A percentile compares a stretch with the other conserved stretches of the same genome.
phyloP scores from a whole-genome alignment of 2,113 vertebrate genomes.

The Platichthys stellatus region DNA sequence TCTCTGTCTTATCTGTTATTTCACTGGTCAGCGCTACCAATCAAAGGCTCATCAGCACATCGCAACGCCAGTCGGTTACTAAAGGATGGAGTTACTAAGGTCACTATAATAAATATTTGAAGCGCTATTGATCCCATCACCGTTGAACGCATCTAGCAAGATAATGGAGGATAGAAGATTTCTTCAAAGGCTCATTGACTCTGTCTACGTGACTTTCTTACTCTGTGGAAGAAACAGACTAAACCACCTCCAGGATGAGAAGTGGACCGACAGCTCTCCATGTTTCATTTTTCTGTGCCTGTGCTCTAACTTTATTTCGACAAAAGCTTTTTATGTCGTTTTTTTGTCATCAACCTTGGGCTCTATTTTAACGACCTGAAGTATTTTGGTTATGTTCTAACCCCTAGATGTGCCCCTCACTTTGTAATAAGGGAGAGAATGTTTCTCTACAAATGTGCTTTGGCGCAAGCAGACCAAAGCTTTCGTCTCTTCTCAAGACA shows the following conservation, averaged over 20 bases:
- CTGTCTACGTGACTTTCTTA: constrained; percentile 12
- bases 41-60: constrained; percentile 27
- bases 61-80: constrained; percentile 43
- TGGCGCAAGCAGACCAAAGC: no score
- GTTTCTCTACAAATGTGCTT: background rate
- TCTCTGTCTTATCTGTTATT: constrained; percentile 42
- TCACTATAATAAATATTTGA: constrained; percentile 32
- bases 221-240: constrained; percentile 22
- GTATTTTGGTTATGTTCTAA: background rate
- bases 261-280: constrained; percentile 24
- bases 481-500: no score
- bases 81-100: constrained; percentile 34
- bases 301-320: constrained; percentile 57
- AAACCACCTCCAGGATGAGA: constrained; percentile 9
- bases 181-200: constrained; percentile 5
- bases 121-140: constrained; percentile 14
- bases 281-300: constrained; percentile 57
- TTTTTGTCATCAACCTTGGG: constrained; percentile 31
- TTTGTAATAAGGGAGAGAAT: background rate
- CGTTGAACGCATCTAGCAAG: constrained; percentile 4
- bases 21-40: constrained; percentile 20
- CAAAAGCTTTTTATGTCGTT: constrained; percentile 13
- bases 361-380: background rate
- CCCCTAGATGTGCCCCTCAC: no score
- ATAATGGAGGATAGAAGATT: constrained; percentile 35